A percentile compares a stretch with the other conserved stretches of the same genome.
These are phyloP conservation scores for Acanthosepion pharaonis DNA, from an alignment of 2,888 invertebrate genomes.

Conservation along the genomic window DNA sequence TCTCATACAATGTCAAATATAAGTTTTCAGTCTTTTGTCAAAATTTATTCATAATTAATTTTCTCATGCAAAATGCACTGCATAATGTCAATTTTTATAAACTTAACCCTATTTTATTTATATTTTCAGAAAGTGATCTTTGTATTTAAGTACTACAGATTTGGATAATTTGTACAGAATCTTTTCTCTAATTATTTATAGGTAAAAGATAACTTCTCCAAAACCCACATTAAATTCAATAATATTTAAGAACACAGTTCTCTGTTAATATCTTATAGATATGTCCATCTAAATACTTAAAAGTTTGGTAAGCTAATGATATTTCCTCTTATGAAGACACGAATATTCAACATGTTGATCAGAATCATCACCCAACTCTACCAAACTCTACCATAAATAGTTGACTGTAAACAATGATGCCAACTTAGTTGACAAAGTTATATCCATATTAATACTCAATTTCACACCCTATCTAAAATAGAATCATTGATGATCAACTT, in stretches of 20 bases:
- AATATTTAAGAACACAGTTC: neutral
- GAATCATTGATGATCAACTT: constrained; percentile 10
- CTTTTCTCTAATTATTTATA: too few relatives aligned
- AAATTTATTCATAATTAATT: too few relatives aligned
- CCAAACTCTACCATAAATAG: neutral
- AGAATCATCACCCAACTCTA: neutral
- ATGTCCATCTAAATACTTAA: neutral
- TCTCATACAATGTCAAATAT: too few relatives aligned
- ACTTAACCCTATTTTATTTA: too few relatives aligned
- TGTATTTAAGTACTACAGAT: too few relatives aligned
- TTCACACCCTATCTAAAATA: constrained; percentile 1
- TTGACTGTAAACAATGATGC: neutral
- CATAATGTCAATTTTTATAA: too few relatives aligned
- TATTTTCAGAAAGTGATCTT: too few relatives aligned
- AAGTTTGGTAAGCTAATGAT: neutral
- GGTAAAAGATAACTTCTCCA: too few relatives aligned
- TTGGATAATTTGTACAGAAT: too few relatives aligned
- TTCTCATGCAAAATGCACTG: too few relatives aligned
- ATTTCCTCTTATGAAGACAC: neutral
- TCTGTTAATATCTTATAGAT: neutral
- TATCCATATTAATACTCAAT: neutral
- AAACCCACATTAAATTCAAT: too few relatives aligned
- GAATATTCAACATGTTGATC: neutral
- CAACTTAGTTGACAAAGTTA: constrained; percentile 2
- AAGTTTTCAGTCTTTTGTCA: too few relatives aligned